These are phyloP conservation scores for Limosa lapponica DNA, from an alignment of 2,797 vertebrate species.

Conservation along the genomic window DNA sequence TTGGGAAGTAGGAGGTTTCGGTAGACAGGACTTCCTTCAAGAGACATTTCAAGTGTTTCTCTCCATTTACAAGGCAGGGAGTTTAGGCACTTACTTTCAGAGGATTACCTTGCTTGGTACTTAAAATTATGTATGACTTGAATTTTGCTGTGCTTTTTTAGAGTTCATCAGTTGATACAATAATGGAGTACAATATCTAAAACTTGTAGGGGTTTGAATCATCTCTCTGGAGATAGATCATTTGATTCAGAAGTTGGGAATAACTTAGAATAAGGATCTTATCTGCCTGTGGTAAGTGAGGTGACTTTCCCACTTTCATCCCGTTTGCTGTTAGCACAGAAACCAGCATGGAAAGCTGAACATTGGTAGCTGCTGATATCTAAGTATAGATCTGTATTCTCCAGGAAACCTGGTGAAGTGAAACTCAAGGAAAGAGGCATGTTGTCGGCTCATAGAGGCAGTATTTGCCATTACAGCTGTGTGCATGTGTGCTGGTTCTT, in stretches of 20 bases:
- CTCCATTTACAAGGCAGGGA: neutral
- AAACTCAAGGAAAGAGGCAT: neutral
- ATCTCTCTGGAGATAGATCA: neutral
- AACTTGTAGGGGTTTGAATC: neutral
- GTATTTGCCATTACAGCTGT: neutral
- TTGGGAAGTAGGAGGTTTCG: neutral
- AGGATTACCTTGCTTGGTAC: neutral
- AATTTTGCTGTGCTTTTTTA: neutral
- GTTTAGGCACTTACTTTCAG: neutral
- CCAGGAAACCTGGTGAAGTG: neutral
- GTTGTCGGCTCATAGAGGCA: neutral
- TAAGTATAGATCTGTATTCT: neutral
- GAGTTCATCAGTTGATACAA: neutral
- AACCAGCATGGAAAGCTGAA: neutral
- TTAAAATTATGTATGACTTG: neutral
- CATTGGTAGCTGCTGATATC: neutral
- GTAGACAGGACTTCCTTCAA: neutral
- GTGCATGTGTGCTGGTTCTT: neutral
- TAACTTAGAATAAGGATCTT: neutral
- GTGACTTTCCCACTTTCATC: neutral
- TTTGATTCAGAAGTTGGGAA: neutral
- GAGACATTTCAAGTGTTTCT: neutral
- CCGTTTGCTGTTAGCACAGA: neutral
- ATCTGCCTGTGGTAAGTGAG: neutral
- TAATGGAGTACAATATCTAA: neutral